Evolutionary conservation across 2,113 vertebrate species (phyloP), one percentile per base, ranked within the genome.

Genomic region (Erythrocercus mccallii): DNA sequence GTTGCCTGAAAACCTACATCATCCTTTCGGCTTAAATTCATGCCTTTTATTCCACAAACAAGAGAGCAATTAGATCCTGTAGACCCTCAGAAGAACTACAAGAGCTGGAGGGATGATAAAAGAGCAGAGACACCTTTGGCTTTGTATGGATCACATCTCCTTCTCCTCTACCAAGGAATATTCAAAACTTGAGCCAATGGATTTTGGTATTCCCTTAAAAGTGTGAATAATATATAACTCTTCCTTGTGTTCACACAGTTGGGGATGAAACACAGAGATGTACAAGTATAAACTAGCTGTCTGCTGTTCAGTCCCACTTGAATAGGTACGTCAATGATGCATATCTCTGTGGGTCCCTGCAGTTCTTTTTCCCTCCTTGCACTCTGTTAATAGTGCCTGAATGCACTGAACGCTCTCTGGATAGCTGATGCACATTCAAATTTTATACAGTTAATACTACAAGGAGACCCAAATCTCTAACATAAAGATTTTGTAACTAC

Each of bases 231-330:
- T 65, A 57, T 21, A 87, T 62, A 47, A 48, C 69, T 69, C 68
- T 33, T 80, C 24, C 70, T 92, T 80, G 54, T 53, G 42, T 30
- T 90, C 62, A 87, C 66, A 72, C 62, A 90, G 70, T 2, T 96
- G 62, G 79, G 57, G 58, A 86, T 73, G 74, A 94, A 96, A 93
- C 85, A 79, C 35, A 88, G 72, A 93, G 78, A 82, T 38, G 74
- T 42, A 69, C 44, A 70, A 90, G 66, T 50, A 93, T 88, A 90
- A 96, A 88, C 70, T 56, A 79, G 48, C 85, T 92, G 74, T 90
- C 79, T 90, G 85, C 90, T 94, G 70, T 57, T 91, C 70, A 76
- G 85, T 90, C 92, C 71, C 85, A 62, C 71, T 66, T 92, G 66
- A 77, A 76, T 31, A 35, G 50, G n/a, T n/a, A 61, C 0, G 30